A percentile compares a stretch with the other conserved stretches of the same genome.
Evolutionary conservation across 2,797 vertebrate species (phyloP).

Genomic region (Hoplostethus mediterraneus): DNA sequence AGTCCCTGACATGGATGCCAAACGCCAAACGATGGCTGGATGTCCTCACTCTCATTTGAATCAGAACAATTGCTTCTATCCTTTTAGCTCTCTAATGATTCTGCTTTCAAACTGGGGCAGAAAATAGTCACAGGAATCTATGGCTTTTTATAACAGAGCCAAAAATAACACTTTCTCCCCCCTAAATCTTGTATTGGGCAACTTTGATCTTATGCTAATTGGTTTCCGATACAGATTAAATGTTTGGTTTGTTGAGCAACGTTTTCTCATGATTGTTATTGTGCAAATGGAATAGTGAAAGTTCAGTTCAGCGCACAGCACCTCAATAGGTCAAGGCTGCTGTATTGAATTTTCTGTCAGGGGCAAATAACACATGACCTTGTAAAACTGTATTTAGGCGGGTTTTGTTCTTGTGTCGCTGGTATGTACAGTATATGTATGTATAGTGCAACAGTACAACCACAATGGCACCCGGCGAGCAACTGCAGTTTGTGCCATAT

Average conservation of each 20-base stretch:
- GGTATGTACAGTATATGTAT: too few relatives aligned
- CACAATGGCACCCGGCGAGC: too few relatives aligned
- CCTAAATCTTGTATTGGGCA: background rate
- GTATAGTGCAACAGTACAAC: too few relatives aligned
- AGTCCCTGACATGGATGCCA: constrained; percentile 41
- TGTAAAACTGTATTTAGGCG: too few relatives aligned
- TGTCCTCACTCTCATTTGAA: constrained; percentile 58
- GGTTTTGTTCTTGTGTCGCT: too few relatives aligned
- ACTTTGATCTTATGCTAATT: constrained; percentile 19
- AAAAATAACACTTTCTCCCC: constrained; percentile 37
- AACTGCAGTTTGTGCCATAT: too few relatives aligned
- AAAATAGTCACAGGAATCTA: constrained; percentile 45
- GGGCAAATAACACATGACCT: background rate
- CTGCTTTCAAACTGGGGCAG: constrained; percentile 62
- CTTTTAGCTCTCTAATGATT: constrained; percentile 60
- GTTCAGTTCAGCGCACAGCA: background rate
- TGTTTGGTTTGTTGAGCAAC: background rate
- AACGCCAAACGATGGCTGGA: constrained; percentile 46
- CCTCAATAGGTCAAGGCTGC: background rate
- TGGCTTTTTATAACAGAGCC: constrained; percentile 25
- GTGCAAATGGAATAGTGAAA: background rate
- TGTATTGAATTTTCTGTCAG: background rate
- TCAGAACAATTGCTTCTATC: constrained; percentile 55
- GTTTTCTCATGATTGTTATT: background rate
- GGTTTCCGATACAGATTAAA: constrained; percentile 3